Evolutionary conservation across 2,113 vertebrate genomes (phyloP), one percentile per base, ranked within the genome.

Genomic region (Chauna torquata): DNA sequence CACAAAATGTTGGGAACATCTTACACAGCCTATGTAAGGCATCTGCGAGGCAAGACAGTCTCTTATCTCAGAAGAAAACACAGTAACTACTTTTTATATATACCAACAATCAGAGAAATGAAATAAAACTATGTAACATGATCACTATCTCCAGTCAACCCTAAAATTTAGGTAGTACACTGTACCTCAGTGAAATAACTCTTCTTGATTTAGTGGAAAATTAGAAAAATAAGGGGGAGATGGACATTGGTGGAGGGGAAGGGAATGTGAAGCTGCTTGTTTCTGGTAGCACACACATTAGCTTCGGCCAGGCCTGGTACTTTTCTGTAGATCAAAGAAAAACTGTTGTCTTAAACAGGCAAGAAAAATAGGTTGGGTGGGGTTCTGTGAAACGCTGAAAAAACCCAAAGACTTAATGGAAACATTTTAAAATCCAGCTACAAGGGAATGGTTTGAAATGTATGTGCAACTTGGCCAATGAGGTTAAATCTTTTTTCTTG

Each of bases 271-370:
- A 95, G 86, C 88, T 54, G 72, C 92, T 68, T 76, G 59, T 95
- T 96, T 64, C 78, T 70, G 77, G 70, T 69, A 71, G 84, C 87
- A 94, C 0, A 64, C 87, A 85, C 87, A 76, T 94, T 69, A 79
- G 82, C 84, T 89, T 76, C 78, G 72, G 77, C 91, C 93, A 93
- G 96, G 78, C 88, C 94, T 95, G 93, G 70, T 90, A 69, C 84
- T 96, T 87, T 74, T 96, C 93, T 85, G 81, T 64, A 94, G 89
- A 96, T 97, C 95, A 95, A 96, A 97, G 95, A 62, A 93, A 78
- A 96, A 75, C 66, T 81, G 72, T 92, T 96, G 94, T 90, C 95
- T 97, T 80, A 93, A 97, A 72, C 94, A 93, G 92, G 92, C 86
- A 96, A 92, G 94, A 97, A 96, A 96, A 95, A 90, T 95, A 90